Conservation (phyloP, 2,888 invertebrate genomes). For the Panorpa germanica region DNA sequence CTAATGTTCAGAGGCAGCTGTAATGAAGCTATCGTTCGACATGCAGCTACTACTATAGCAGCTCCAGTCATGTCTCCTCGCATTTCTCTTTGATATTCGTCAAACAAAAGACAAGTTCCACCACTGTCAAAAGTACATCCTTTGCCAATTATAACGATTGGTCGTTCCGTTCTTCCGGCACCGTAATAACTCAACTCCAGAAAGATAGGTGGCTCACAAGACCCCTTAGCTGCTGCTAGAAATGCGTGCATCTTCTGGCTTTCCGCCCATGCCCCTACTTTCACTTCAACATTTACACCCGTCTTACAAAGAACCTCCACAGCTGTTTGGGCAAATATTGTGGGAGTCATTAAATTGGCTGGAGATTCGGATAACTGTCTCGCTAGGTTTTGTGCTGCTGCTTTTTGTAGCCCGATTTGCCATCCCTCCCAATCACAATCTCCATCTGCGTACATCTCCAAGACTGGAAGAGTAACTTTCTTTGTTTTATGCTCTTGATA, state of each 20-base stretch:
- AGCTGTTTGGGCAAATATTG: slow-evolving; percentile 33
- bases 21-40: slow-evolving; percentile 46
- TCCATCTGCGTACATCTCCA: too few relatives aligned
- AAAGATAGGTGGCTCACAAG: slow-evolving; percentile 60
- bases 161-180: slow-evolving; percentile 34
- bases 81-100: slow-evolving; percentile 51
- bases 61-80: slow-evolving; percentile 73
- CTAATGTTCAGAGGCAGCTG: slow-evolving; percentile 50
- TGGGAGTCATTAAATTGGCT: slow-evolving; percentile 55
- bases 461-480: too few relatives aligned
- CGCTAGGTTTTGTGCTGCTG: slow-evolving; percentile 56
- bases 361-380: slow-evolving; percentile 54
- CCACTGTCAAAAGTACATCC: slow-evolving; percentile 52
- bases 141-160: slow-evolving; percentile 53
- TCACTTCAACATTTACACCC: slow-evolving; percentile 21
- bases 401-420: slow-evolving; percentile 43
- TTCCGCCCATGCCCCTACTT: slow-evolving; percentile 57
- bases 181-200: slow-evolving; percentile 58
- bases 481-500: slow-evolving; percentile 51
- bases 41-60: slow-evolving; percentile 51
- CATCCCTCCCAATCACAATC: slow-evolving; percentile 40
- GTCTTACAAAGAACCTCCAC: slow-evolving; percentile 14
- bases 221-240: slow-evolving; percentile 55
- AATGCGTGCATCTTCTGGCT: slow-evolving; percentile 64
- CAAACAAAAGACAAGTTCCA: slow-evolving; percentile 46